Percentiles rank a stretch among this genome's conserved stretches.
Conservation (phyloP, 2,797 vertebrate genomes). For the Odontamblyopus lacepedii region DNA sequence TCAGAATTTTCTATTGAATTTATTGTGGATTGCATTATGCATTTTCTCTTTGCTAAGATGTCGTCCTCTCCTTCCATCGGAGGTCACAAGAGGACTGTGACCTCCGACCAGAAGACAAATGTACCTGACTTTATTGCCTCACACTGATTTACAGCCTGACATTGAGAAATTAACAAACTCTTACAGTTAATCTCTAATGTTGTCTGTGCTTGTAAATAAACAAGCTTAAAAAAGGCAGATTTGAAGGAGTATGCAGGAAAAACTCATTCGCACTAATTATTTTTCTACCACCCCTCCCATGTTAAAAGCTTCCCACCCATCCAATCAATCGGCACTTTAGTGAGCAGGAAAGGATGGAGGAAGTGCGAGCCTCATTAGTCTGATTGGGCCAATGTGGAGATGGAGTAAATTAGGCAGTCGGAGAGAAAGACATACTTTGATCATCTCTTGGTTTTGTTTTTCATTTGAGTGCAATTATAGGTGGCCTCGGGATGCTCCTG, state of each 20-base stretch:
- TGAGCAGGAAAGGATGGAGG: constrained; percentile 70
- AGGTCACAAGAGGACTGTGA: constrained; percentile 46
- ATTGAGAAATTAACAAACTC: constrained; percentile 72
- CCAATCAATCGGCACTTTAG: constrained; percentile 83
- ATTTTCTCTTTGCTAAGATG: neutral
- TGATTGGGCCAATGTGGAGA: constrained; percentile 74
- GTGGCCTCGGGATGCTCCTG: constrained; percentile 14
- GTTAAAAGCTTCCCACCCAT: constrained; percentile 82
- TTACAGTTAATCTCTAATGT: constrained; percentile 76
- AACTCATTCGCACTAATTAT: constrained; percentile 80
- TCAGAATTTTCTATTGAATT: neutral
- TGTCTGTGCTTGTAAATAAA: constrained; percentile 72
- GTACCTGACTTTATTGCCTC: constrained; percentile 54
- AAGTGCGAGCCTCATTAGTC: constrained; percentile 76
- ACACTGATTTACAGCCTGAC: constrained; percentile 70
- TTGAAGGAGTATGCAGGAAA: constrained; percentile 77
- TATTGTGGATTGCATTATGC: neutral
- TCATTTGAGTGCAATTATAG: constrained; percentile 20
- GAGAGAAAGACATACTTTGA: constrained; percentile 69
- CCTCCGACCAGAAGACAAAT: constrained; percentile 52
- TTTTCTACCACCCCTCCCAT: constrained; percentile 75
- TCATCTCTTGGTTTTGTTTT: constrained; percentile 64
- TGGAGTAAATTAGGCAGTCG: constrained; percentile 56
- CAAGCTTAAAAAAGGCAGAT: constrained; percentile 56
- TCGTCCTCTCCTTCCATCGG: constrained; percentile 33